Percentiles rank a stretch among this genome's conserved stretches.
Conservation (phyloP, 2,113 vertebrate species). For the Paedocypris sp. region DNA sequence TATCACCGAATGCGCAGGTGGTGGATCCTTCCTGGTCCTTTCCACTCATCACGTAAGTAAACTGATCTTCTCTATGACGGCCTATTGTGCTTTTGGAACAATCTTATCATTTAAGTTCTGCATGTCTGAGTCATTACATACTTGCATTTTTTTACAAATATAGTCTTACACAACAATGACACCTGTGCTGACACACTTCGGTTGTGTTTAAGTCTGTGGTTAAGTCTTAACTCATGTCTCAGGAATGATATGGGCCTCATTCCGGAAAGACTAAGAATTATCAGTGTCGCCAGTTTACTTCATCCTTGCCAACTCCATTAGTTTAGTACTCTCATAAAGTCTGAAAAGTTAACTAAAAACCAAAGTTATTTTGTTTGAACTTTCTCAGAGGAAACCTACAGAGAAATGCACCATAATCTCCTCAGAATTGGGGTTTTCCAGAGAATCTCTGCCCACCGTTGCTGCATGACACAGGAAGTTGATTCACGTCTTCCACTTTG, state of each 20-base stretch:
- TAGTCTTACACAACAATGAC: background rate
- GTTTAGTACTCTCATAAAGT: no score
- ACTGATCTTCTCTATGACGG: background rate
- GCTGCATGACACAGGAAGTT: background rate
- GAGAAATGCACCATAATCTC: no score
- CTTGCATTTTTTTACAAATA: background rate
- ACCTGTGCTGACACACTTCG: background rate
- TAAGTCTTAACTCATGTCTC: conserved; percentile 2
- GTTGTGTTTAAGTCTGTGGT: background rate
- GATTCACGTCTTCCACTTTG: background rate
- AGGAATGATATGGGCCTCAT: background rate
- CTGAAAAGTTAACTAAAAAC: no score
- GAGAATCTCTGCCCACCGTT: background rate
- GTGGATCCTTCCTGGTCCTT: conserved; percentile 82
- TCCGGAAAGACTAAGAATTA: background rate
- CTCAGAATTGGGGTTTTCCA: no score
- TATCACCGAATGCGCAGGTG: conserved; percentile 80
- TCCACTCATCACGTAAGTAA: conserved; percentile 73
- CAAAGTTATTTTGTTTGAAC: no score
- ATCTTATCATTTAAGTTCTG: background rate
- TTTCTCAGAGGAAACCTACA: no score
- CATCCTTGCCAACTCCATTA: no score
- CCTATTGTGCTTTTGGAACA: background rate
- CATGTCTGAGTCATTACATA: background rate
- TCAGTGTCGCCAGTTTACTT: background rate